Conservation (phyloP, 2,888 invertebrate species). For the Thereva nobilitata region DNA sequence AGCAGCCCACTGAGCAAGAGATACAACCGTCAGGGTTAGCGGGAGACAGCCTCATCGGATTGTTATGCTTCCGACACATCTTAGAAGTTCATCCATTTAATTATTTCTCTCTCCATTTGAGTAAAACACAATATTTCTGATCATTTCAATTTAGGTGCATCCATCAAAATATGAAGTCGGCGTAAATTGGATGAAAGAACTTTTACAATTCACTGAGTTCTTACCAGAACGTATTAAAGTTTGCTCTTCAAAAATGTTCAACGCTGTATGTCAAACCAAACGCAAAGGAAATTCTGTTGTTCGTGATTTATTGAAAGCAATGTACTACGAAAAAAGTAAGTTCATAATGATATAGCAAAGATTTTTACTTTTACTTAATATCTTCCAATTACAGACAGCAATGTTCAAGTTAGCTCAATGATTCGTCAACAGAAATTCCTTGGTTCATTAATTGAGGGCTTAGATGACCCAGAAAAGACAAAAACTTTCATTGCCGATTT, state of each 20-base stretch:
- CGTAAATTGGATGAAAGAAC: slow-evolving; percentile 75
- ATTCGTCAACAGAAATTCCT: slow-evolving; percentile 79
- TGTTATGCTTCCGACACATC: too few species aligned
- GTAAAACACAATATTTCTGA: neutral
- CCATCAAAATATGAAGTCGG: slow-evolving; percentile 74
- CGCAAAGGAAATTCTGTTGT: slow-evolving; percentile 73
- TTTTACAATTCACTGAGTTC: slow-evolving; percentile 73
- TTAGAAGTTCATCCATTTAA: too few species aligned
- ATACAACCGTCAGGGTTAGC: too few species aligned
- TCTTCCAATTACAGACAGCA: slow-evolving; percentile 64
- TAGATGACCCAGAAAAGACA: slow-evolving; percentile 62
- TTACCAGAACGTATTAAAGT: slow-evolving; percentile 75
- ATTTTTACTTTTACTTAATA: neutral
- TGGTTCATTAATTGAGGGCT: slow-evolving; percentile 65
- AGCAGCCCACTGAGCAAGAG: too few species aligned
- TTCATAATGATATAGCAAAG: neutral
- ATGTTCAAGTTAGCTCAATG: slow-evolving; percentile 71
- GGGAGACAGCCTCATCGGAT: too few species aligned
- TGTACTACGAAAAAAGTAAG: slow-evolving; percentile 64
- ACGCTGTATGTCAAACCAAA: slow-evolving; percentile 77
- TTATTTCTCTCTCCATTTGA: neutral
- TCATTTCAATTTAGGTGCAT: slow-evolving; percentile 61
- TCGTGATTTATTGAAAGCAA: slow-evolving; percentile 63
- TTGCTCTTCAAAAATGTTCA: slow-evolving; percentile 78
- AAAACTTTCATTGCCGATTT: slow-evolving; percentile 61